These are phyloP conservation scores for Smutsia temminckii DNA, from an alignment of 2,797 vertebrate genomes.

Conservation along the genomic window DNA sequence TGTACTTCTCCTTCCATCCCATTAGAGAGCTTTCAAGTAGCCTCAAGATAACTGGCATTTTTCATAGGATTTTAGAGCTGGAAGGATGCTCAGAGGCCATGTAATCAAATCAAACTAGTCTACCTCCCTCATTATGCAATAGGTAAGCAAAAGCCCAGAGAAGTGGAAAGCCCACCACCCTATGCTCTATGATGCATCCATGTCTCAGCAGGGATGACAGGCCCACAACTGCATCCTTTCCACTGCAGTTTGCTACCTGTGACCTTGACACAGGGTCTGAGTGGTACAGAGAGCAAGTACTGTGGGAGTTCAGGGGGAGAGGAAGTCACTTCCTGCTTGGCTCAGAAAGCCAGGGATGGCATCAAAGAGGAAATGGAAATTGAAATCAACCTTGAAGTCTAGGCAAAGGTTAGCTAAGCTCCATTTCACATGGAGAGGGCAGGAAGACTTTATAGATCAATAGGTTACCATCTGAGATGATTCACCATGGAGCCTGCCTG, in stretches of 20 bases:
- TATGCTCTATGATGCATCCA: not conserved
- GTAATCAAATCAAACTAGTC: not conserved
- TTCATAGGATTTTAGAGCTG: not conserved
- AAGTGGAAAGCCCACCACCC: not conserved
- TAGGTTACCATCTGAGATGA: not conserved
- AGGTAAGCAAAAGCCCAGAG: not conserved
- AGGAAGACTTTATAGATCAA: not conserved
- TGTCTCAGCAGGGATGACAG: fast-evolving
- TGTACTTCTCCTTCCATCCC: not conserved
- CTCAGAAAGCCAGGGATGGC: not conserved
- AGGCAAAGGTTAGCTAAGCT: not conserved
- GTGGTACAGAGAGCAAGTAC: not conserved
- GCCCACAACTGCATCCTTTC: fast-evolving
- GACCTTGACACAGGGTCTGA: not conserved
- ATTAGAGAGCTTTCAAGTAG: not conserved
- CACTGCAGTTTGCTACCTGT: no score
- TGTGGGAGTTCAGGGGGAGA: not conserved
- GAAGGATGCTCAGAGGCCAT: not conserved
- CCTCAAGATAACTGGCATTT: not conserved
- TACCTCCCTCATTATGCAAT: not conserved
- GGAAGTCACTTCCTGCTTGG: not conserved
- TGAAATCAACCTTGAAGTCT: not conserved
- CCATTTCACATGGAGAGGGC: not conserved
- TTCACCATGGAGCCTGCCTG: not conserved
- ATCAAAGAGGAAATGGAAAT: not conserved